phyloP scores from a whole-genome alignment of 1,140 invertebrate genomes.

The Drosophila sp. region DNA sequence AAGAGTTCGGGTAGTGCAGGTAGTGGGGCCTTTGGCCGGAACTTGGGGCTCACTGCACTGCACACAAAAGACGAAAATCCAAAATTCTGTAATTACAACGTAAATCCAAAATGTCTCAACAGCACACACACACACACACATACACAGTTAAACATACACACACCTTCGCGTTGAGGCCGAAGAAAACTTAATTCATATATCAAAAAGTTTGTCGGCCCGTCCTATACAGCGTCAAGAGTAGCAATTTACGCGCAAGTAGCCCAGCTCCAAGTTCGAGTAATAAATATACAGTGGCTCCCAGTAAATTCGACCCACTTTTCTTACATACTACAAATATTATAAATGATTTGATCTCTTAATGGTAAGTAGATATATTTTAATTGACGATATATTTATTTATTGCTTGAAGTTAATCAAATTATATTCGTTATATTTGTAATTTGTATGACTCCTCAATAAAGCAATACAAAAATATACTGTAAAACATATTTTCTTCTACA shows the following conservation, averaged over 20 bases:
- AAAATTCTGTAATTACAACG: constrained; percentile 83
- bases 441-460: no score
- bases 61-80: constrained; percentile 74
- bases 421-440: no score
- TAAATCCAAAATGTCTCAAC: constrained; percentile 82
- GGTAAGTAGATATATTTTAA: no score
- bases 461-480: no score
- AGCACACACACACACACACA: constrained; percentile 53
- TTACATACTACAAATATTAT: no score
- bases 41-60: constrained; percentile 33
- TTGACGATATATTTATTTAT: no score
- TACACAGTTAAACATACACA: constrained; percentile 28
- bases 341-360: no score
- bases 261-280: constrained; percentile 46
- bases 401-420: no score
- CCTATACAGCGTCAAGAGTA: constrained; percentile 59
- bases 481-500: no score
- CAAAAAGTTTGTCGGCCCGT: constrained; percentile 72
- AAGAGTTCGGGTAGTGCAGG: not conserved
- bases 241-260: constrained; percentile 81
- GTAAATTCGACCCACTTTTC: no score
- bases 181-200: constrained; percentile 81
- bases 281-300: constrained; percentile 44
- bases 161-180: constrained; percentile 17
- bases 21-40: constrained; percentile 12